Evolutionary conservation across 2,888 invertebrate species (phyloP), one percentile per base, ranked within the genome.

Genomic region (Epinotia ramella): DNA sequence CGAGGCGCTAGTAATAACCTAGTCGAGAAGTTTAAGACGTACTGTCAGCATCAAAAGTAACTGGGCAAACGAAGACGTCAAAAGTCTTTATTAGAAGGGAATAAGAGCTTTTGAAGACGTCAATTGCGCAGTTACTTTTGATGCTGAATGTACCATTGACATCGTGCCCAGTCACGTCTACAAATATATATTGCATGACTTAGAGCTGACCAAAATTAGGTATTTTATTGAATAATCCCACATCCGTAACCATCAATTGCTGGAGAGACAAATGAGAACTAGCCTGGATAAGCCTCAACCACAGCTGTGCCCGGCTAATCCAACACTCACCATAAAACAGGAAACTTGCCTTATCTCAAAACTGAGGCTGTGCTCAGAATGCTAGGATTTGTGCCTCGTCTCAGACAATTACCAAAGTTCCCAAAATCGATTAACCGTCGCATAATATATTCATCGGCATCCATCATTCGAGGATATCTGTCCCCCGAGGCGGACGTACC

Each of bases 361-460:
- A 57, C 66, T 65, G 24, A 16, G 28, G 49, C 49, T 12, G 12
- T 5, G 46, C 53, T 33, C 60, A 69, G 46, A 69, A 60, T 69
- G 69, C 69, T 40, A 40, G 40, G 40, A 40, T 40, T 40, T 40
- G 40, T 40, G 40, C 78, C 75, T 53, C 73, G 81, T 76, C 79
- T 81, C 80, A 79, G 81, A 81, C 85, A 85, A 86, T 84, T 84
- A 84, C 79, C 80, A 67, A 87, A 86, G 81, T 85, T 84, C 78
- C 82, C 83, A 77, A 81, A 82, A 82, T 83, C 85, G 84, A 86
- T 88, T 86, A 87, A 82, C 85, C 81, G 80, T 70, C 77, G 77
- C 79, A 85, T 91, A 88, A 91, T 89, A 87, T 90, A 91, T 91
- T 90, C 91, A 90, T 82, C 79, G 81, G 80, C 83, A 87, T 87